Evolutionary conservation across 1,140 invertebrate genomes (phyloP).

Genomic region (Diuraphis noxia): DNA sequence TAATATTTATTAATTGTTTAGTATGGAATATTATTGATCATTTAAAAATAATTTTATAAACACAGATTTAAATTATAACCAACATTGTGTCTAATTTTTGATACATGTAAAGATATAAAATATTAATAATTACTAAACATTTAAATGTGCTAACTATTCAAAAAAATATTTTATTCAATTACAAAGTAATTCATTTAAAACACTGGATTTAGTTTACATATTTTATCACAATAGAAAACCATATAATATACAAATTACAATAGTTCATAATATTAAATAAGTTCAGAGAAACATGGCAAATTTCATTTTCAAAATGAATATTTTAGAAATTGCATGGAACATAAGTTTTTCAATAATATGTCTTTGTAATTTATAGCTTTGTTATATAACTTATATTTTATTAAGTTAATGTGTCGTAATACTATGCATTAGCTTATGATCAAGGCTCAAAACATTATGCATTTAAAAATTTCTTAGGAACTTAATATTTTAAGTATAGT

Average conservation of each 20-base stretch:
- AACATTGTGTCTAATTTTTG: not conserved
- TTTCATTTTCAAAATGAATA: no score
- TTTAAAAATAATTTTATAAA: not conserved
- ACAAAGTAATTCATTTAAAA: no score
- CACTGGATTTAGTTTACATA: no score
- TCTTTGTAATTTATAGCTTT: not conserved
- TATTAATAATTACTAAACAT: not conserved
- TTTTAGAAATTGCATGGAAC: not conserved
- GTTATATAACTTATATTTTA: not conserved
- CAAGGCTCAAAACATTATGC: not conserved
- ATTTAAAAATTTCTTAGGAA: no score
- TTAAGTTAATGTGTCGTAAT: not conserved
- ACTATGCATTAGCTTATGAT: not conserved
- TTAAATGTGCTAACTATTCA: not conserved
- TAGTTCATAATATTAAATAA: no score
- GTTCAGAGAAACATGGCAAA: no score
- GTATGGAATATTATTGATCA: not conserved
- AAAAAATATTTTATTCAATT: no score
- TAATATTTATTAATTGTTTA: not conserved
- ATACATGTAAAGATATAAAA: not conserved
- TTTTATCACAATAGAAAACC: no score
- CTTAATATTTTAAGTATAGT: no score
- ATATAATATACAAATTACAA: no score
- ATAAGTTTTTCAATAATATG: not conserved
- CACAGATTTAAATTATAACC: not conserved